phyloP scores from a whole-genome alignment of 2,888 invertebrate genomes.

The Cetonia aurata region DNA sequence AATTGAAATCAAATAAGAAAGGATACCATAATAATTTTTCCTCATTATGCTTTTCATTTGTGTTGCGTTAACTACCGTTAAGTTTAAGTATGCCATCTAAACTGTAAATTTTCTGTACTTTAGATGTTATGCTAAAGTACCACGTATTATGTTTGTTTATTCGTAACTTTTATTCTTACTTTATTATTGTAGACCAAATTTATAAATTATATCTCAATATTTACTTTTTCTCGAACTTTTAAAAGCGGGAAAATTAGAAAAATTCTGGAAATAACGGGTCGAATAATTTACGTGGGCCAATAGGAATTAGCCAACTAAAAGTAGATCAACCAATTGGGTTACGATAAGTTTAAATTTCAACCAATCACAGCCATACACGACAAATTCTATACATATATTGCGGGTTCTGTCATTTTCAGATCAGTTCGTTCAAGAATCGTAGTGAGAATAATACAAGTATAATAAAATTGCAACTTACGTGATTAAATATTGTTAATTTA shows the following conservation, averaged over 20 bases:
- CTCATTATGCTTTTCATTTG: too few relatives aligned
- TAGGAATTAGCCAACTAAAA: slow-evolving; percentile 72
- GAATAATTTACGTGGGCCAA: slow-evolving; percentile 76
- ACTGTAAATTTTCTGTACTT: too few relatives aligned
- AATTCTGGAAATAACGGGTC: slow-evolving; percentile 23
- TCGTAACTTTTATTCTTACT: not conserved
- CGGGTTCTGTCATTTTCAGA: slow-evolving; percentile 52
- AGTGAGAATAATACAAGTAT: not conserved
- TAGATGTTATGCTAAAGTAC: too few relatives aligned
- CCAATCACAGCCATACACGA: slow-evolving; percentile 74
- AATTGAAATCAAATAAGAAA: too few relatives aligned
- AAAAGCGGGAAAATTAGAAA: slow-evolving; percentile 35
- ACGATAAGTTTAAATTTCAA: slow-evolving; percentile 62
- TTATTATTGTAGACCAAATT: not conserved
- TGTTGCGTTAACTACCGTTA: too few relatives aligned
- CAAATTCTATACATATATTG: slow-evolving; percentile 60
- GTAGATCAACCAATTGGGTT: slow-evolving; percentile 67
- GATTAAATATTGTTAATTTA: slow-evolving; percentile 10
- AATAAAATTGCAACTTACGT: slow-evolving; percentile 32
- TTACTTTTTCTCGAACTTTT: not conserved
- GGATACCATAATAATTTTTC: too few relatives aligned
- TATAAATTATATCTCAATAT: not conserved
- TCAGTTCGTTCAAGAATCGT: slow-evolving; percentile 41
- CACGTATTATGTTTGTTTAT: not conserved
- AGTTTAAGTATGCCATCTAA: too few relatives aligned